Percentiles rank a stretch among this genome's conserved stretches.
phyloP scores from a whole-genome alignment of 2,888 invertebrate species.

The Cetonia aurata region DNA sequence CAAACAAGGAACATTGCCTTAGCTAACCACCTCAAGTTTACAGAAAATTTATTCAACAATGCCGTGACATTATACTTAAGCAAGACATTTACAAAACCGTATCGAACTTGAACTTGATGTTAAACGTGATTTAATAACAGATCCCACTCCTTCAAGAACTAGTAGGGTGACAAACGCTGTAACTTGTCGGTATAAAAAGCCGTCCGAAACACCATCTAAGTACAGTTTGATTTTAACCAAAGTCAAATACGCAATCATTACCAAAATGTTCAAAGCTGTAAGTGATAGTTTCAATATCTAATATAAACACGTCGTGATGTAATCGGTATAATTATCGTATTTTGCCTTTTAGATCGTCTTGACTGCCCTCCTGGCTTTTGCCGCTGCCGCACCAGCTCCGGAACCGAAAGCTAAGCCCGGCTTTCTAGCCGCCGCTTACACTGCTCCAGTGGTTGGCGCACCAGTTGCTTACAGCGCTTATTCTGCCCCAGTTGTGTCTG shows the following conservation, averaged over 20 bases:
- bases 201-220: neutral
- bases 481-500: slow-evolving; percentile 34
- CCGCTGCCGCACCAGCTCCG: slow-evolving; percentile 51
- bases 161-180: neutral
- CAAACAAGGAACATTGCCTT: too few relatives aligned
- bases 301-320: neutral
- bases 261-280: slow-evolving; percentile 45
- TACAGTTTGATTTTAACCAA: slow-evolving; percentile 22
- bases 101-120: slow-evolving; percentile 27
- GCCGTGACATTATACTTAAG: neutral
- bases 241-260: neutral
- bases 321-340: slow-evolving; percentile 19
- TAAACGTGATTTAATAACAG: slow-evolving; percentile 13
- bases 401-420: slow-evolving; percentile 39
- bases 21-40: neutral
- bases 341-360: slow-evolving; percentile 51
- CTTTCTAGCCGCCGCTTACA: slow-evolving; percentile 29
- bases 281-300: slow-evolving; percentile 9
- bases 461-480: slow-evolving; percentile 35
- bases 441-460: slow-evolving; percentile 24
- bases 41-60: too few relatives aligned
- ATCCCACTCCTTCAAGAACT: neutral
- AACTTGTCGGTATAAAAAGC: slow-evolving; percentile 10
- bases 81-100: neutral
- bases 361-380: slow-evolving; percentile 52